Base-by-base conservation (phyloP, 2,113 vertebrate species). In the Eolophus roseicapilla region DNA sequence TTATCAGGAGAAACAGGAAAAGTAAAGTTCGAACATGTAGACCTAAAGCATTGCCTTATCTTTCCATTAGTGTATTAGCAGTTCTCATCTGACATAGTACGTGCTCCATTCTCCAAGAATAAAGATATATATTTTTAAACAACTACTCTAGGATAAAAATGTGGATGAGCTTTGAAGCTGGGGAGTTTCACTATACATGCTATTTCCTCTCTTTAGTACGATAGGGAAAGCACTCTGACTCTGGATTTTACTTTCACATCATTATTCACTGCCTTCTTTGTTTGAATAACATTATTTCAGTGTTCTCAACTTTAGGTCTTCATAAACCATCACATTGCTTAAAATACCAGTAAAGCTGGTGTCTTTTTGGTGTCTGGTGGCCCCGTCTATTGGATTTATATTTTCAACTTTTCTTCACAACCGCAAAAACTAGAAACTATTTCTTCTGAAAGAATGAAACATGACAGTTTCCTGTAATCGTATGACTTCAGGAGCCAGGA, bases 1-100 rank as follows among this genome's bases (percentile, higher is more conserved):
- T 97, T 98, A 98, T 98, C 98, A 98, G 95, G 89, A 96, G 97
- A 97, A 98, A 98, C 98, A 98, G 98, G 98, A 98, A 98, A 98
- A 96, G 83, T 97, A 83, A 96, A 95, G 94, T 97, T 97, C 89
- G 96, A 97, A 77, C 75, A 92, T 95, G 95, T 94, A 95, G 97
- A 97, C 96, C 93, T 96, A 97, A 97, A 97, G 92, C 69, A 90
- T 79, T 76, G 62, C 95, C 94, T 97, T 98, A 98, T 98, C 98
- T 97, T 95, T 96, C 96, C 96, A 96, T 97, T 86, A 97, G 71
- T 91, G 64, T 93, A 95, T 96, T 97, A 96, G 90, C 74, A 93
- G 78, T 83, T 96, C 94, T 97, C 96, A 94, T 90, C 87, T 97
- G 93, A 93, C 95, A 82, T 31, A 90, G 65, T 96, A 96, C 3